phyloP scores from a whole-genome alignment of 2,113 vertebrate genomes.

The Podiceps cristatus region DNA sequence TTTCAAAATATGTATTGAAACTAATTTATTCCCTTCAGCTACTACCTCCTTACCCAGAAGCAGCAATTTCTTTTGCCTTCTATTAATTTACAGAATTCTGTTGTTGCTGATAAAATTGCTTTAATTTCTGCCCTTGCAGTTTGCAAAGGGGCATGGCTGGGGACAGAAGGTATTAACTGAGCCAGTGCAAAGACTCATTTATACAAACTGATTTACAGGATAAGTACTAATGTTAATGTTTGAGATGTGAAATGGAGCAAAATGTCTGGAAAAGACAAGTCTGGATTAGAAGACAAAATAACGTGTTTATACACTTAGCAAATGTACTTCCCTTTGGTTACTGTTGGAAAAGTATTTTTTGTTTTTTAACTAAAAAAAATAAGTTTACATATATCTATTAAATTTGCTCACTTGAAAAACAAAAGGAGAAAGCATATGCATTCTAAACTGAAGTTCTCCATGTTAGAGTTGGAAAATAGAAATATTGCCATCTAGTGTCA shows the following conservation, averaged over 20 bases:
- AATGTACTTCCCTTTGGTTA: background rate
- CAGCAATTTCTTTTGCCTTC: background rate
- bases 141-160: background rate
- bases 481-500: slow-evolving; percentile 78
- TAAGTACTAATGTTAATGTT: background rate
- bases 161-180: background rate
- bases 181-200: background rate
- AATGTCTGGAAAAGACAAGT: background rate
- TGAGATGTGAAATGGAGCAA: background rate
- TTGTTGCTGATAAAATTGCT: background rate
- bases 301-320: background rate
- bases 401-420: background rate
- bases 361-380: background rate
- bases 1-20: background rate
- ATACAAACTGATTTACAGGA: background rate
- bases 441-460: background rate
- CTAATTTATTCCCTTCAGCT: background rate
- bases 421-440: background rate
- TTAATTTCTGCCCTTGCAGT: background rate
- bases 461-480: background rate
- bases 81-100: background rate
- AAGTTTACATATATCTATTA: background rate
- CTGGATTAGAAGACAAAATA: background rate
- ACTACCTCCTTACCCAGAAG: background rate
- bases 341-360: background rate